Conservation (phyloP, 2,888 invertebrate species). For the Seladonia tumulorum region DNA sequence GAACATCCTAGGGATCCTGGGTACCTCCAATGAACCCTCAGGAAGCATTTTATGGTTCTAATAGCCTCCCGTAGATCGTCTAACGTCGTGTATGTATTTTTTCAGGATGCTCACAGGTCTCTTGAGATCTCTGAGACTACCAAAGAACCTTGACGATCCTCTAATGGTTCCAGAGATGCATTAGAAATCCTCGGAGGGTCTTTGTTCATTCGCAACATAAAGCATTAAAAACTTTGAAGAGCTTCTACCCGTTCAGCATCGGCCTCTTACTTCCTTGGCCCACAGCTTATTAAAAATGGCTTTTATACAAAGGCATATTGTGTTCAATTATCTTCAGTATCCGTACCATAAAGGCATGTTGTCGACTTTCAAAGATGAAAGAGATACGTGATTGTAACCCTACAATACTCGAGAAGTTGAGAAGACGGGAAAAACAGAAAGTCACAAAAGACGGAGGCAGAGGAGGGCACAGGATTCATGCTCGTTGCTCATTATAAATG, state of each 20-base stretch:
- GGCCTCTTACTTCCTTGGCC: not conserved
- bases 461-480: slow-evolving; percentile 55
- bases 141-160: too few species aligned
- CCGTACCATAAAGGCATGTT: not conserved
- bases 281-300: not conserved
- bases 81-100: too few species aligned
- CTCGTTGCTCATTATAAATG: slow-evolving; percentile 55
- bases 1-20: not conserved
- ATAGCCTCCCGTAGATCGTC: too few species aligned
- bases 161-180: too few species aligned
- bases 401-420: slow-evolving; percentile 12
- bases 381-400: slow-evolving; percentile 19
- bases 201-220: too few species aligned
- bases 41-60: not conserved
- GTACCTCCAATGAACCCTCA: not conserved
- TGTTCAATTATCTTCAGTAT: slow-evolving; percentile 3
- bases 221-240: not conserved
- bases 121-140: not conserved
- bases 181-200: too few species aligned
- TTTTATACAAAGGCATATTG: not conserved
- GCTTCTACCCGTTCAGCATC: not conserved
- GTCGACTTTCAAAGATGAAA: not conserved
- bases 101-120: too few species aligned
- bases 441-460: slow-evolving; percentile 28
- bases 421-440: slow-evolving; percentile 19